Evolutionary conservation across 1,140 invertebrate species (phyloP).

Genomic region (Maconellicoccus hirsutus): DNA sequence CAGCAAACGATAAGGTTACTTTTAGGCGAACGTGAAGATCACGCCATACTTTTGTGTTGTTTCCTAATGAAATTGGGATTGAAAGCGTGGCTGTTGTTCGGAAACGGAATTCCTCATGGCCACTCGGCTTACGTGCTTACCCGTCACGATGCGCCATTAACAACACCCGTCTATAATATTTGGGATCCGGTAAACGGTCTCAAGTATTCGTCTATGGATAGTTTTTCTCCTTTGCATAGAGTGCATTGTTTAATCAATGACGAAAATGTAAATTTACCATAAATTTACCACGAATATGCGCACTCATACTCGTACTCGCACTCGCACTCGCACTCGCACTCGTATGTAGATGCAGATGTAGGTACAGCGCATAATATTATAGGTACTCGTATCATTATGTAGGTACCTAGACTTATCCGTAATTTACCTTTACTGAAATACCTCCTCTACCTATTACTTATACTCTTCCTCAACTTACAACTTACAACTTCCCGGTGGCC

Average conservation of each 20-base stretch:
- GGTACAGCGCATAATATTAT: too few relatives aligned
- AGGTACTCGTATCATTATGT: too few relatives aligned
- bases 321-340: too few relatives aligned
- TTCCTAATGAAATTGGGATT: constrained; percentile 60
- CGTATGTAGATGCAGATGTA: too few relatives aligned
- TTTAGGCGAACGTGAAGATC: constrained; percentile 63
- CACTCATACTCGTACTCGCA: too few relatives aligned
- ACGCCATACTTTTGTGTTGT: constrained; percentile 67
- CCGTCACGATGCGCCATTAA: constrained; percentile 33
- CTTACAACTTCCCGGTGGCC: too few relatives aligned
- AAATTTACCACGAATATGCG: too few relatives aligned
- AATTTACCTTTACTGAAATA: too few relatives aligned
- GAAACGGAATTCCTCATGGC: constrained; percentile 58
- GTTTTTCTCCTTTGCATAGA: constrained; percentile 61
- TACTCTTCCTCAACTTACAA: too few relatives aligned
- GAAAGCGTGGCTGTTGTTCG: constrained; percentile 59
- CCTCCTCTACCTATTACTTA: too few relatives aligned
- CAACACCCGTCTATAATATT: constrained; percentile 40
- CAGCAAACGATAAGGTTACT: constrained; percentile 66
- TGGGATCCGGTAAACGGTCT: constrained; percentile 61
- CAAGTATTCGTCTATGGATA: constrained; percentile 50
- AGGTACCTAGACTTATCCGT: too few relatives aligned
- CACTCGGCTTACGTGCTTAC: constrained; percentile 58
- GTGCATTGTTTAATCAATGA: constrained; percentile 51
- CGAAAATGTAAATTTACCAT: constrained; percentile 43